Evolutionary conservation across 2,888 invertebrate species (phyloP).

Genomic region (Metellina segmentata): DNA sequence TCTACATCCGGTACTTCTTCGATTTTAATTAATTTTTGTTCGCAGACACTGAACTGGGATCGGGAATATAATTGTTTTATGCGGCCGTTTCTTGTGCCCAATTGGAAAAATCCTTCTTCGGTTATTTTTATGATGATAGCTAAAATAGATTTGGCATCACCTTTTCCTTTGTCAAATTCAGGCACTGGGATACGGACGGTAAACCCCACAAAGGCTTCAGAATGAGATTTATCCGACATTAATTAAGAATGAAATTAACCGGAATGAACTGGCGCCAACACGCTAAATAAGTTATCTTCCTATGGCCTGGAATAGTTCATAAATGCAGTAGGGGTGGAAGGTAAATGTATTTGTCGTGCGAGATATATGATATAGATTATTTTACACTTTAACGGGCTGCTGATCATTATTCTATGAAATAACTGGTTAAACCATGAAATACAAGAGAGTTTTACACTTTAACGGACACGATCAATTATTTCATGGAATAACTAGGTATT

Average conservation of each 20-base stretch:
- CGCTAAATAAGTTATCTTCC: neutral
- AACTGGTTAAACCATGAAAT: too few relatives aligned
- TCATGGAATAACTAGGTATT: constrained; percentile 59
- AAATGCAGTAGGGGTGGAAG: constrained; percentile 69
- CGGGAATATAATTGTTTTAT: too few relatives aligned
- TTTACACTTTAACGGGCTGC: too few relatives aligned
- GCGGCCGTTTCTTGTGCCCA: too few relatives aligned
- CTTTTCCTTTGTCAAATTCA: constrained; percentile 64
- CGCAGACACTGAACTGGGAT: constrained; percentile 64
- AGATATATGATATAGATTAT: too few relatives aligned
- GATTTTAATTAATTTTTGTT: constrained; percentile 69
- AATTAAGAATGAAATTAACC: too few relatives aligned
- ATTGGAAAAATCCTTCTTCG: constrained; percentile 35
- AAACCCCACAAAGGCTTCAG: too few relatives aligned
- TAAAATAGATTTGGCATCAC: constrained; percentile 67
- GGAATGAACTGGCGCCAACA: neutral
- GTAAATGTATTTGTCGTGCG: constrained; percentile 58
- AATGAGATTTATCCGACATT: too few relatives aligned
- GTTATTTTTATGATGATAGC: constrained; percentile 65
- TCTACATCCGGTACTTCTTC: constrained; percentile 71
- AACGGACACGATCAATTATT: constrained; percentile 67
- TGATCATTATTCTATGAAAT: too few relatives aligned
- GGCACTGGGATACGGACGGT: constrained; percentile 8
- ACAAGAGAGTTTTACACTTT: constrained; percentile 47
- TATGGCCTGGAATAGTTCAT: constrained; percentile 66